Evolutionary conservation across 2,113 vertebrate species (phyloP), one percentile per base, ranked within the genome.

Genomic region (Amblyopsis rosae): DNA sequence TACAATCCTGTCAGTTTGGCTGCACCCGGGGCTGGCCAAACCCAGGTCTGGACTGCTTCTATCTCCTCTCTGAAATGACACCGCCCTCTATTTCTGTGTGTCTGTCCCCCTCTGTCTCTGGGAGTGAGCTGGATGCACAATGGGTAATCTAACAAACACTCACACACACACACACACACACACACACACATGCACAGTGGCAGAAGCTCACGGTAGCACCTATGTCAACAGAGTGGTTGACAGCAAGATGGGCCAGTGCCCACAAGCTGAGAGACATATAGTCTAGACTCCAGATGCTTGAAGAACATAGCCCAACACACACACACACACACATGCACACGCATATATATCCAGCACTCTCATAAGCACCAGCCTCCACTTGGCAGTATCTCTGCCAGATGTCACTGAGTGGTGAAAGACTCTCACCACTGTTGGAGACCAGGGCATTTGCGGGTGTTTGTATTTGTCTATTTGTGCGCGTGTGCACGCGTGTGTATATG

Each of bases 281-380:
- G 93, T 95, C 94, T 94, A 94, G 94, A 95, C 93, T 94, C 90
- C 94, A 95, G 94, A 95, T 95, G 94, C 93, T 84, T 75, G 73
- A 62, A 82, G 74, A 84, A 80, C 76, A 82, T 81, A 81, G 77
- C 56, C 61, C 63, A 60, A 56, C 69, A 69, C 69, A 78, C 76
- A 69, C 8, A 53, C 69, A 72, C 82, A 65, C 69, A 81, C 76
- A 12, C 80, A 71, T n/a, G n/a, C 35, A 16, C 80, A 82, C 54
- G 13, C 11, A 77, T 71, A 58, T 62, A 54, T 17, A 67, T 32
- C 16, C 26, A 68, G 66, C 49, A 73, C 86, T 75, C 76, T 88
- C 88, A 89, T 67, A 63, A 70, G 62, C 64, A 0, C 89, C 50
- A 77, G 66, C 89, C 68, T 79, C 88, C 80, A 69, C 6, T 77